A percentile compares a stretch with the other conserved stretches of the same genome.
phyloP scores from a whole-genome alignment of 2,888 invertebrate species.

The Agrochola litura region DNA sequence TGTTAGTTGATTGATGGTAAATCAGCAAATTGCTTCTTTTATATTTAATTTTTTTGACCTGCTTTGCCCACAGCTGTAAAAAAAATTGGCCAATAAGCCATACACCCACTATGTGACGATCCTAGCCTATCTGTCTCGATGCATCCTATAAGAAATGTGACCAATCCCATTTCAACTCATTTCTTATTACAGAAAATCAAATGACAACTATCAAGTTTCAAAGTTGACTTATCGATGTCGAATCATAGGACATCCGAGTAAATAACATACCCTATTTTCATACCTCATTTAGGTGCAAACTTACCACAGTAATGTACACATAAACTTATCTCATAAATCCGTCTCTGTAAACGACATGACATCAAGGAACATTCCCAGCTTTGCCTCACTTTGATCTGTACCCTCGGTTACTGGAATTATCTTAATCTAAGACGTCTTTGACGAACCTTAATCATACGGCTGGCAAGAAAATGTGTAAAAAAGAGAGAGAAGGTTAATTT shows the following conservation, averaged over 20 bases:
- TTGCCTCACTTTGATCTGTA: slow-evolving; percentile 42
- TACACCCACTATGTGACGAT: neutral
- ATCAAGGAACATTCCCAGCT: slow-evolving; percentile 27
- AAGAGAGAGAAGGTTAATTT: slow-evolving; percentile 5
- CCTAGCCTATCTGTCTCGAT: neutral
- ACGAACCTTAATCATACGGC: slow-evolving; percentile 44
- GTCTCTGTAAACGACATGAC: slow-evolving; percentile 14
- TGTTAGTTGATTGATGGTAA: neutral
- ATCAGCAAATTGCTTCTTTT: neutral
- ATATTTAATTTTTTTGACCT: neutral
- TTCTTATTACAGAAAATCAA: neutral
- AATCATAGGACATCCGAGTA: neutral
- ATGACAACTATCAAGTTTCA: neutral
- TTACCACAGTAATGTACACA: neutral
- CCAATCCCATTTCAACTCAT: neutral
- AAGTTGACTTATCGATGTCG: neutral
- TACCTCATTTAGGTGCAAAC: neutral
- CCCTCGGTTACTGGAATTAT: slow-evolving; percentile 37
- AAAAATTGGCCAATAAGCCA: neutral
- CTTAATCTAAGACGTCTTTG: slow-evolving; percentile 48
- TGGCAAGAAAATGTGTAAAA: slow-evolving; percentile 10
- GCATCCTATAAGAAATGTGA: neutral
- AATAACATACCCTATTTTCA: neutral
- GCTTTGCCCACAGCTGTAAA: neutral
- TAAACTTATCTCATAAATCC: slow-evolving; percentile 14